Evolutionary conservation across 2,797 vertebrate genomes (phyloP).

Genomic region (Thripadectes ignobilis): DNA sequence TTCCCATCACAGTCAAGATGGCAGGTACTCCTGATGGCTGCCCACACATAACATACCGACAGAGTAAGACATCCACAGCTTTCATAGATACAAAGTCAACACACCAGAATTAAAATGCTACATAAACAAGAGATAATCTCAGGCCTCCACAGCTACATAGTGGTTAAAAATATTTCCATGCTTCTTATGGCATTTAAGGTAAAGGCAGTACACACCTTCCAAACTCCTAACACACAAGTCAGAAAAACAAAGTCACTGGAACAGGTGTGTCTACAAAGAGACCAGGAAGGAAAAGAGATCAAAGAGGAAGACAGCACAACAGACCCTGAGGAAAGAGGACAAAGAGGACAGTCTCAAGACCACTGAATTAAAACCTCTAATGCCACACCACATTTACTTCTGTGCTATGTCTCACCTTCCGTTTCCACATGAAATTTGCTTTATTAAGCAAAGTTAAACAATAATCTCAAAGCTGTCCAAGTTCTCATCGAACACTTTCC

Average conservation of each 20-base stretch:
- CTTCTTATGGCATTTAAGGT: not conserved
- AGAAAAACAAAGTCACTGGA: not conserved
- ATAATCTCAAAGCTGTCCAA: not conserved
- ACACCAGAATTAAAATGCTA: not conserved
- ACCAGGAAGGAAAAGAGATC: not conserved
- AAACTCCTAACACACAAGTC: not conserved
- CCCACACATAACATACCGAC: fast-evolving
- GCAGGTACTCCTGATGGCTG: not conserved
- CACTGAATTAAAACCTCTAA: not conserved
- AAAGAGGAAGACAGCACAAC: not conserved
- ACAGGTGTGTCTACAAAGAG: not conserved
- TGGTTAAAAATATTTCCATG: not conserved
- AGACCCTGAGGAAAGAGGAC: not conserved
- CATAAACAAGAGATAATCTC: not conserved
- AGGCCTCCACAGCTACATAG: not conserved
- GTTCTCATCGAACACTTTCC: not conserved
- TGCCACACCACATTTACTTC: not conserved
- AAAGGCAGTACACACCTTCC: not conserved
- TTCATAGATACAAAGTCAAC: fast-evolving
- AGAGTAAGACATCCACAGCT: not conserved
- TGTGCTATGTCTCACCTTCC: not conserved
- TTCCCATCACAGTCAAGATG: not conserved
- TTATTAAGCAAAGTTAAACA: not conserved
- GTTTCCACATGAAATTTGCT: not conserved
- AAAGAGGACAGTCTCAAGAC: not conserved